Conservation (phyloP, 2,888 invertebrate species). For the Rotaria sp. region DNA sequence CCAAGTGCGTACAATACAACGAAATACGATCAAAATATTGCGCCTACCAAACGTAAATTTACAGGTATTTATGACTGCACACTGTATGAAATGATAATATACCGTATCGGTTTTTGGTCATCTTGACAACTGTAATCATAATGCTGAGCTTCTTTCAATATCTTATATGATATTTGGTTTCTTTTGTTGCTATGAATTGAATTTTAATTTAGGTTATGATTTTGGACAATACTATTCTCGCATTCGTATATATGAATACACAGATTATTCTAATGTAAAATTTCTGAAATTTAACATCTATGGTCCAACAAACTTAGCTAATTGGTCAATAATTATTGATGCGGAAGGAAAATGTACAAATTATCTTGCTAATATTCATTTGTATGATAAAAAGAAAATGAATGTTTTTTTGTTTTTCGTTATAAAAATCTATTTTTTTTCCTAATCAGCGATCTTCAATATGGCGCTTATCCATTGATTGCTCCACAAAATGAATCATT, state of each 20-base stretch:
- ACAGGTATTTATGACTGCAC: too few relatives aligned
- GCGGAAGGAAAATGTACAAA: background rate
- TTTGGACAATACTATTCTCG: conserved; percentile 5
- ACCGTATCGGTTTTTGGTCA: too few relatives aligned
- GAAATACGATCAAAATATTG: too few relatives aligned
- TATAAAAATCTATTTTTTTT: background rate
- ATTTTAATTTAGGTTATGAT: background rate
- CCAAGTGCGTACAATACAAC: too few relatives aligned
- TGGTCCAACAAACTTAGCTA: background rate
- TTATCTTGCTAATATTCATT: background rate
- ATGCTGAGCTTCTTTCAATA: too few relatives aligned
- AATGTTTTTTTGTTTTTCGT: background rate
- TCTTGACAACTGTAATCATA: too few relatives aligned
- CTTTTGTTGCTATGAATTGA: too few relatives aligned
- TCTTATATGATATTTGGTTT: too few relatives aligned
- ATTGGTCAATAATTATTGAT: background rate
- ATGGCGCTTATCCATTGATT: conserved; percentile 11
- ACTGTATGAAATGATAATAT: too few relatives aligned
- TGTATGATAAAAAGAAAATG: background rate
- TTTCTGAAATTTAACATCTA: background rate
- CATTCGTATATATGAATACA: conserved; percentile 5
- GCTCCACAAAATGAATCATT: background rate
- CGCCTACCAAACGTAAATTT: too few relatives aligned
- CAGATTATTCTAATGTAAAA: background rate
- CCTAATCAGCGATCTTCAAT: background rate